Evolutionary conservation across 92 coral and sea anemone species (phyloP).

Genomic region (Anthopleura xanthogrammica): DNA sequence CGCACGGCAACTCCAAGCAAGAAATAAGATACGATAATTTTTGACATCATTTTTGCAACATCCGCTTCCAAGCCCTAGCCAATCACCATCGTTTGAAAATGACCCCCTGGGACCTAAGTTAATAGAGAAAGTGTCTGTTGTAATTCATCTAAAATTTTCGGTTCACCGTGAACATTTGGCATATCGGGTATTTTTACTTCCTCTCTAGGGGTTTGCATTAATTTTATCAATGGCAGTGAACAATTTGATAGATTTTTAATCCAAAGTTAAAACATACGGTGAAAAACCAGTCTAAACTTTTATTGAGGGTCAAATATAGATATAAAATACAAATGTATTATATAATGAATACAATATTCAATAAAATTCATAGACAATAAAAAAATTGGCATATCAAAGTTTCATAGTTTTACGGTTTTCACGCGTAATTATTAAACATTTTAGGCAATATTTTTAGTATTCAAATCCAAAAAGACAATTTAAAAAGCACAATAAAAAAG

Average conservation of each 20-base stretch:
- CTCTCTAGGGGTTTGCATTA: not conserved
- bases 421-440: not conserved
- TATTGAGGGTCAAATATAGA: not conserved
- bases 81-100: slow-evolving; percentile 15
- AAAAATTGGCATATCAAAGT: too few relatives aligned
- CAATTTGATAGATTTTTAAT: not conserved
- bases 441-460: not conserved
- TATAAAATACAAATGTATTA: not conserved
- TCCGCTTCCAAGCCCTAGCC: slow-evolving; percentile 24
- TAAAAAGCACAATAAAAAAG: too few relatives aligned
- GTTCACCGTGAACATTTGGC: not conserved
- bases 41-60: slow-evolving; percentile 13
- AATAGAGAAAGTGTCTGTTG: not conserved
- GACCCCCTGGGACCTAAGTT: slow-evolving; percentile 15
- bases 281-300: not conserved
- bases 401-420: too few relatives aligned
- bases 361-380: too few relatives aligned
- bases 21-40: slow-evolving; percentile 25
- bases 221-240: too few relatives aligned
- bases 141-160: not conserved
- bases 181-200: not conserved
- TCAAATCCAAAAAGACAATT: too few relatives aligned
- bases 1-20: not conserved
- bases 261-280: not conserved
- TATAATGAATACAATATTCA: too few relatives aligned